Percentiles rank a stretch among this genome's conserved stretches.
phyloP scores from a whole-genome alignment of 2,113 vertebrate species.

The Haemorhous mexicanus region DNA sequence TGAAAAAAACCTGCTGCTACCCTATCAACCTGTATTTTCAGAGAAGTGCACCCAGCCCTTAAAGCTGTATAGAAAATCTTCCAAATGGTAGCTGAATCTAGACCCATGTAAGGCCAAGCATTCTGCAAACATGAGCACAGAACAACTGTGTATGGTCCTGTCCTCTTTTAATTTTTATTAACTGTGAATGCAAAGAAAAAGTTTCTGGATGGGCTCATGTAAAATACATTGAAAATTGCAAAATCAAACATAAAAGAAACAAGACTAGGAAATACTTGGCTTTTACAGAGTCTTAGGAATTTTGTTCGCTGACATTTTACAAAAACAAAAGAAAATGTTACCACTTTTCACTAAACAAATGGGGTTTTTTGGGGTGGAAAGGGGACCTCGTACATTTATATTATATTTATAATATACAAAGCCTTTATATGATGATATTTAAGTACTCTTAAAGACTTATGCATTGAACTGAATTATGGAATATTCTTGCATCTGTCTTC shows the following conservation, averaged over 20 bases:
- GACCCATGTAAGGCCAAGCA: neutral
- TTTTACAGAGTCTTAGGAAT: neutral
- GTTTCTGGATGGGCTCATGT: neutral
- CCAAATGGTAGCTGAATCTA: neutral
- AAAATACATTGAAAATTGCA: neutral
- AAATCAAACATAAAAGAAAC: neutral
- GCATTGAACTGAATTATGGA: neutral
- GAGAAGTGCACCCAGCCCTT: neutral
- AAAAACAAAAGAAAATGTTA: neutral
- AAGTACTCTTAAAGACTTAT: neutral
- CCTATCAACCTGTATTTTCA: neutral
- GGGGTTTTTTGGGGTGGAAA: fast-evolving
- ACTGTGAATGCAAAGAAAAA: neutral
- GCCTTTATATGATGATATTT: neutral
- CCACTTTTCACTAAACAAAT: neutral
- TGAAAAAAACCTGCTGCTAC: neutral
- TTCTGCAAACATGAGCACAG: neutral
- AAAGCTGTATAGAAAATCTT: neutral
- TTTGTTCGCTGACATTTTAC: neutral
- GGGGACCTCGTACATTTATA: neutral
- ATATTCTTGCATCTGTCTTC: neutral
- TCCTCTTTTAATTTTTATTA: neutral
- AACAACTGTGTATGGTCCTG: neutral
- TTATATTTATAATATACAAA: neutral
- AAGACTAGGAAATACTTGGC: neutral